Evolutionary conservation across 2,797 vertebrate genomes (phyloP).

Genomic region (Leptoclinus maculatus): DNA sequence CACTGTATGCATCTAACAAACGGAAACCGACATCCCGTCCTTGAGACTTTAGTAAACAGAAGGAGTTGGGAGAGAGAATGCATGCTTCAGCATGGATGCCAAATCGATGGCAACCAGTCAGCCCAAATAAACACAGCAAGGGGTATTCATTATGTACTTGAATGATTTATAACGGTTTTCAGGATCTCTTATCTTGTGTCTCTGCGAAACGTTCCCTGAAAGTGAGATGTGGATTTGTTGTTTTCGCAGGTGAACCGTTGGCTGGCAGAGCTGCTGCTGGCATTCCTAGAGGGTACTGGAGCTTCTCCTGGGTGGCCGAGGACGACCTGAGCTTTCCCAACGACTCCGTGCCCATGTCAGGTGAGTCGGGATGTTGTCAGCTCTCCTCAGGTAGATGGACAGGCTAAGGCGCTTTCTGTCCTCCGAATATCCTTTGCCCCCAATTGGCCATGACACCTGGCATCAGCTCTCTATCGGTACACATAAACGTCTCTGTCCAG

Average conservation of each 20-base stretch:
- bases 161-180: neutral
- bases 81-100: neutral
- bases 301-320: conserved; percentile 86
- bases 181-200: neutral
- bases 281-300: conserved; percentile 82
- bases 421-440: conserved; percentile 31
- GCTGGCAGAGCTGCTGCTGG: conserved; percentile 47
- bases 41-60: neutral
- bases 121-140: conserved; percentile 9
- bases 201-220: neutral
- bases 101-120: neutral
- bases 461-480: conserved; percentile 62
- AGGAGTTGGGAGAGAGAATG: neutral
- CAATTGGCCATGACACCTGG: conserved; percentile 48
- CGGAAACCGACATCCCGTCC: neutral
- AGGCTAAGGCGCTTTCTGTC: conserved; percentile 25
- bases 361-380: conserved; percentile 76
- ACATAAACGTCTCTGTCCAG: conserved; percentile 58
- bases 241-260: conserved; percentile 70
- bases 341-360: conserved; percentile 59
- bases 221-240: conserved; percentile 34
- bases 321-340: conserved; percentile 80
- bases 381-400: conserved; percentile 53
- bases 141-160: neutral
- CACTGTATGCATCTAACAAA: neutral